Evolutionary conservation across 2,797 vertebrate genomes (phyloP).

Genomic region (Poeciliopsis presidionis): DNA sequence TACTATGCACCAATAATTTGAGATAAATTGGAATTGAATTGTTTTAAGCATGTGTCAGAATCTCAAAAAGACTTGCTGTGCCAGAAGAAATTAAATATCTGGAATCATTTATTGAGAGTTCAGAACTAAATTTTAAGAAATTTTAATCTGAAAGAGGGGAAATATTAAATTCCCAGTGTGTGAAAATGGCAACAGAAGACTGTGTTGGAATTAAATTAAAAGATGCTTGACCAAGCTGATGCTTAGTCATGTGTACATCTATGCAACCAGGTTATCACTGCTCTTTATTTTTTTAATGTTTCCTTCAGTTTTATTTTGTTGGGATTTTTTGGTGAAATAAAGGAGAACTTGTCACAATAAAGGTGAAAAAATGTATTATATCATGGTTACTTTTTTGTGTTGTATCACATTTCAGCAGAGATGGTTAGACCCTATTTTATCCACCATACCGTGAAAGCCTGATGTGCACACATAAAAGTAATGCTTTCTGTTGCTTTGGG

Average conservation of each 20-base stretch:
- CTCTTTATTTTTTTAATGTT: neutral
- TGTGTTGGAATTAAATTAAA: neutral
- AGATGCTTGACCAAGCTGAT: neutral
- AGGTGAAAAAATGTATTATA: neutral
- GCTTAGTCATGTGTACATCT: neutral
- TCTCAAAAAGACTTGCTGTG: neutral
- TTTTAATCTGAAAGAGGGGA: neutral
- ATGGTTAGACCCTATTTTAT: neutral
- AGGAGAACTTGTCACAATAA: neutral
- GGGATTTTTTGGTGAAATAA: neutral
- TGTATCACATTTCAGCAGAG: neutral
- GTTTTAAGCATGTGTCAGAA: neutral
- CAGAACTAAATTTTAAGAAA: neutral
- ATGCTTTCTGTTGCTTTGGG: conserved; percentile 37
- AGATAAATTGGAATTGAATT: neutral
- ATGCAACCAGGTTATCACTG: neutral
- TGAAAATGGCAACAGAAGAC: neutral
- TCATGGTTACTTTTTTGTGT: neutral
- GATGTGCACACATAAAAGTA: conserved; percentile 24
- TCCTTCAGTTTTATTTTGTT: neutral
- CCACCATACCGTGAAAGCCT: conserved; percentile 10
- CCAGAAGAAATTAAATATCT: neutral
- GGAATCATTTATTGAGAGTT: neutral
- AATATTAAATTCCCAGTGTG: neutral
- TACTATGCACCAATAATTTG: neutral